phyloP scores from a whole-genome alignment of 1,140 invertebrate species.

The Eulimnadia texana region DNA sequence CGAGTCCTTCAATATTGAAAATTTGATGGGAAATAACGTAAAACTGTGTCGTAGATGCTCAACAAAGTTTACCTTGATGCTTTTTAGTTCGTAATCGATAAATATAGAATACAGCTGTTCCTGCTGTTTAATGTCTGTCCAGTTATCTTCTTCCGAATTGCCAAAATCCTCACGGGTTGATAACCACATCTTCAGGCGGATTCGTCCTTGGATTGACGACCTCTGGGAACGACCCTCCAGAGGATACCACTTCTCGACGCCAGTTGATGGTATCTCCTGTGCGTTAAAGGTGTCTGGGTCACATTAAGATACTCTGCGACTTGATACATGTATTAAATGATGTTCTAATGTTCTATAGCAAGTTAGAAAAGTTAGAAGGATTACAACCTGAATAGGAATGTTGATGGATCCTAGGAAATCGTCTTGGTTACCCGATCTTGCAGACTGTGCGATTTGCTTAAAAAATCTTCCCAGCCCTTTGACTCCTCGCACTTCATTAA shows the following conservation, averaged over 20 bases:
- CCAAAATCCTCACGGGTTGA: constrained; percentile 79
- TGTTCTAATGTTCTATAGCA: no score
- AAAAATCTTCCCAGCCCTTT: constrained; percentile 85
- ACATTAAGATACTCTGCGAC: no score
- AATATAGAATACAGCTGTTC: constrained; percentile 57
- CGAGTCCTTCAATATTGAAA: constrained; percentile 15
- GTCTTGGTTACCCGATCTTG: constrained; percentile 73
- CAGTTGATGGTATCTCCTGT: constrained; percentile 81
- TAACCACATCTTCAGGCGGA: constrained; percentile 75
- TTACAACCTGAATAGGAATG: constrained; percentile 53
- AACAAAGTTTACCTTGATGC: constrained; percentile 30
- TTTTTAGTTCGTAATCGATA: constrained; percentile 34
- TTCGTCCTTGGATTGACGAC: constrained; percentile 76
- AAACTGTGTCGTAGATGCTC: background rate
- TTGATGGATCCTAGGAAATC: constrained; percentile 82
- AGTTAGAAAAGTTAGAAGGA: no score
- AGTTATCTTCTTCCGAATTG: constrained; percentile 66
- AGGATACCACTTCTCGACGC: constrained; percentile 78
- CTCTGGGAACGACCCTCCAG: constrained; percentile 74
- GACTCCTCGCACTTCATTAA: constrained; percentile 85
- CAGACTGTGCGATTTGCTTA: constrained; percentile 92
- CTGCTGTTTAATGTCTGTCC: constrained; percentile 65
- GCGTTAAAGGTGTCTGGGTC: no score
- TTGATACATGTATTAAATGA: no score
- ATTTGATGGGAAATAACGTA: no score